phyloP scores from a whole-genome alignment of 2,113 vertebrate species.

The Elgaria multicarinata region DNA sequence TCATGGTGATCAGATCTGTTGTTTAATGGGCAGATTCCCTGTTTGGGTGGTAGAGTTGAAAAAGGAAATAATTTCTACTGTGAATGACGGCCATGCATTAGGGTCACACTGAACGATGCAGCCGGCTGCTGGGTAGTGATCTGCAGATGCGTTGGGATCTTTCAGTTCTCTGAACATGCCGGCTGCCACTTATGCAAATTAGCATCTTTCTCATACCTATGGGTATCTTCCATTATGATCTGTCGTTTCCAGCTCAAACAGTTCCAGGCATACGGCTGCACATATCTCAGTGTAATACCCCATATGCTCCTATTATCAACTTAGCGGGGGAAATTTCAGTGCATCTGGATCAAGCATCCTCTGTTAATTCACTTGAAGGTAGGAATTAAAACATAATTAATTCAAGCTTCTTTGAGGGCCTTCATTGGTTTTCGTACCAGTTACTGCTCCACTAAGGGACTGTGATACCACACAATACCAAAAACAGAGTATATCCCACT shows the following conservation, averaged over 20 bases:
- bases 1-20: not conserved
- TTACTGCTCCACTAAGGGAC: not conserved
- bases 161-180: conserved; percentile 20
- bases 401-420: conserved; percentile 43
- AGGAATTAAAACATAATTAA: conserved; percentile 60
- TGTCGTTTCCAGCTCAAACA: conserved; percentile 38
- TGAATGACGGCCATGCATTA: not conserved
- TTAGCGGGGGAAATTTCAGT: conserved; percentile 55
- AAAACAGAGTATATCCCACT: not conserved
- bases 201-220: conserved; percentile 47
- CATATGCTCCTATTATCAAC: conserved; percentile 60
- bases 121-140: not conserved
- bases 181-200: conserved; percentile 66
- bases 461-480: not conserved
- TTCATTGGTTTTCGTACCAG: not conserved
- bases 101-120: conserved; percentile 17
- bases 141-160: conserved; percentile 21
- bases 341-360: conserved; percentile 47
- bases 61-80: conserved; percentile 3
- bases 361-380: conserved; percentile 54
- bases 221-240: conserved; percentile 53
- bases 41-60: not conserved
- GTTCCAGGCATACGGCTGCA: conserved; percentile 25
- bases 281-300: conserved; percentile 25
- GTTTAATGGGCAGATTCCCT: not conserved